phyloP scores from a whole-genome alignment of 2,113 vertebrate species.

The Paedocypris sp. region DNA sequence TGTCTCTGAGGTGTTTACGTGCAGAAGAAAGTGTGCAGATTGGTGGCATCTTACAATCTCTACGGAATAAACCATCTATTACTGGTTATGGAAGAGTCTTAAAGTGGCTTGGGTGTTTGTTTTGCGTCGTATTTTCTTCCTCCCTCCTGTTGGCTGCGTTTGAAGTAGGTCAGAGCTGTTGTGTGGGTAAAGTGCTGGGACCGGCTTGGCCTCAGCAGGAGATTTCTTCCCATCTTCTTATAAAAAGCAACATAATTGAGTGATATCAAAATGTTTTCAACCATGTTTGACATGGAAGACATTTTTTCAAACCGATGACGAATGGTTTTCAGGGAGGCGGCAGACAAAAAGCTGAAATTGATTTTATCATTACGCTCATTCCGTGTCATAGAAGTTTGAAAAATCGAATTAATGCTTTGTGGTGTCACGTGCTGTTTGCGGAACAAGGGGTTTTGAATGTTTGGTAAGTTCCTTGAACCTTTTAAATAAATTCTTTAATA shows the following conservation, averaged over 20 bases:
- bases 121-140: conserved; percentile 10
- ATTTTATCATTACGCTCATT: no score
- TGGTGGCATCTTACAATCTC: conserved; percentile 16
- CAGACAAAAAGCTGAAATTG: no score
- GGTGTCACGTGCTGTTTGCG: no score
- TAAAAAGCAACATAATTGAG: conserved; percentile 48
- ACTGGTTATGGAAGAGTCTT: background rate
- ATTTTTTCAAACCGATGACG: background rate
- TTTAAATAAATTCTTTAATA: no score
- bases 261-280: conserved; percentile 33
- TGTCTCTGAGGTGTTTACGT: conserved; percentile 16
- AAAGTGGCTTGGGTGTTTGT: conserved; percentile 8
- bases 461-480: no score
- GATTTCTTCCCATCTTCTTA: conserved; percentile 34
- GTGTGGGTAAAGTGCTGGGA: conserved; percentile 42
- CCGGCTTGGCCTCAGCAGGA: conserved; percentile 39
- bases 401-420: no score
- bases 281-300: background rate
- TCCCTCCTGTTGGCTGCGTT: background rate
- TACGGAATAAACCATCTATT: conserved; percentile 19
- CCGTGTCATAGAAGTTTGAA: no score
- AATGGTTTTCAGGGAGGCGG: background rate
- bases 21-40: background rate
- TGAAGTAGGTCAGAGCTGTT: conserved; percentile 55
- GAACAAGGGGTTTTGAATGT: no score